phyloP scores from a whole-genome alignment of 1,140 invertebrate species.

The Drosophila albomicans region DNA sequence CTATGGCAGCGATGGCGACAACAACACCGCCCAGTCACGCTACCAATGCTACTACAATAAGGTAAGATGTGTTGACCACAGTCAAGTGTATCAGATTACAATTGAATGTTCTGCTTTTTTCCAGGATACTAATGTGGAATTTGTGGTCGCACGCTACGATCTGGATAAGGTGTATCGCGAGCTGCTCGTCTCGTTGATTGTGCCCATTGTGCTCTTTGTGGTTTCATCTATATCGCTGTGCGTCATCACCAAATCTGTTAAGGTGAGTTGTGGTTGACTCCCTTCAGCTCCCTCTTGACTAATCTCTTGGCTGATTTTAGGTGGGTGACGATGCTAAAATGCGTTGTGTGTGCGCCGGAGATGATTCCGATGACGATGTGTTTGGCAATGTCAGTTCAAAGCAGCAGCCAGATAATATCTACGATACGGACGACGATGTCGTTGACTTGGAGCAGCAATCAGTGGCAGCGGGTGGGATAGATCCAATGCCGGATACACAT shows the following conservation, averaged over 20 bases:
- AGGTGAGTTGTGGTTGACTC: constrained; percentile 53
- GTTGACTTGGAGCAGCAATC: constrained; percentile 64
- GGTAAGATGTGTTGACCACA: constrained; percentile 39
- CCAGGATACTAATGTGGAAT: constrained; percentile 82
- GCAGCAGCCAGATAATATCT: constrained; percentile 48
- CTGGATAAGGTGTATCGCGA: constrained; percentile 91
- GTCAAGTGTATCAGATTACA: constrained; percentile 16
- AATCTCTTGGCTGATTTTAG: constrained; percentile 19
- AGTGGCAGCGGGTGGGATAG: constrained; percentile 38
- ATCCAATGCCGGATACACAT: constrained; percentile 51
- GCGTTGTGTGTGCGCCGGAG: constrained; percentile 90
- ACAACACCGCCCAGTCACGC: constrained; percentile 93
- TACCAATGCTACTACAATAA: constrained; percentile 93
- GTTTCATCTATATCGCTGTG: constrained; percentile 91
- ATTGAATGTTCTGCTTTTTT: background rate
- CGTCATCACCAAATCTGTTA: constrained; percentile 84
- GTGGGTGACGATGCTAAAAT: constrained; percentile 94
- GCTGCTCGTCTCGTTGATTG: constrained; percentile 91
- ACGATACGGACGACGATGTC: constrained; percentile 76
- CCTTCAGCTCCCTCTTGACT: background rate
- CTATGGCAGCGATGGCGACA: constrained; percentile 93
- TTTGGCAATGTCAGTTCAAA: constrained; percentile 50
- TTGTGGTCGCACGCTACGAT: constrained; percentile 89
- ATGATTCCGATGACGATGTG: constrained; percentile 83
- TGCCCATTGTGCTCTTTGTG: constrained; percentile 93